These are phyloP conservation scores for Ochotona princeps DNA, from an alignment of 2,113 vertebrate genomes.

Conservation along the genomic window DNA sequence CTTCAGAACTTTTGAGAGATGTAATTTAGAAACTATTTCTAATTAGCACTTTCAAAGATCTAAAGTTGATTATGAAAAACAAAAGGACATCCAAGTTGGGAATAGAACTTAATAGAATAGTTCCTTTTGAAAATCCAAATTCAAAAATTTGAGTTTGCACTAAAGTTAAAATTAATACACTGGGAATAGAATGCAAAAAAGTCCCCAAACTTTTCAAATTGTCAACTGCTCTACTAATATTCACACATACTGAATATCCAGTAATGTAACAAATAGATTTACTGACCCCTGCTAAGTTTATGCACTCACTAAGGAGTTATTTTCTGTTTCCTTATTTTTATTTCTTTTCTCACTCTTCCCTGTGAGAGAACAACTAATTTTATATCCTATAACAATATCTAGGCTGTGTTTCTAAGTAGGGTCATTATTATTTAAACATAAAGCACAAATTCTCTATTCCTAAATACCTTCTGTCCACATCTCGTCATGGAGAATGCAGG, in stretches of 20 bases:
- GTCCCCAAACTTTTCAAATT: neutral
- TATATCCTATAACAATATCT: neutral
- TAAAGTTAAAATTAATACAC: neutral
- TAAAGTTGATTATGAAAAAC: constrained; percentile 42
- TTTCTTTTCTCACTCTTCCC: neutral
- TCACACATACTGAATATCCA: neutral
- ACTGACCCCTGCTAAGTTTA: neutral
- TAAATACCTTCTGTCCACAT: neutral
- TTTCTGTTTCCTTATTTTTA: neutral
- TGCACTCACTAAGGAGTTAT: neutral
- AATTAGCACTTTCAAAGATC: constrained; percentile 45
- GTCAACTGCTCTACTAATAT: neutral
- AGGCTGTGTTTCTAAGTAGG: neutral
- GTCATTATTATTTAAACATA: neutral
- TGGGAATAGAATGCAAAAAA: neutral
- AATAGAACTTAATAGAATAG: neutral
- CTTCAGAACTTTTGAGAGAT: neutral
- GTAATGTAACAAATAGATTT: neutral
- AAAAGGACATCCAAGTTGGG: neutral
- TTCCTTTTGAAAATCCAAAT: neutral
- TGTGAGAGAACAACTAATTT: neutral
- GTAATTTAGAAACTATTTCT: neutral
- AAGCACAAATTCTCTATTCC: neutral
- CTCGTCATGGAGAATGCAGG: neutral
- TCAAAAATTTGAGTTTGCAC: constrained; percentile 36